Evolutionary conservation across 2,888 invertebrate genomes (phyloP).

Genomic region (Pammene aurita): DNA sequence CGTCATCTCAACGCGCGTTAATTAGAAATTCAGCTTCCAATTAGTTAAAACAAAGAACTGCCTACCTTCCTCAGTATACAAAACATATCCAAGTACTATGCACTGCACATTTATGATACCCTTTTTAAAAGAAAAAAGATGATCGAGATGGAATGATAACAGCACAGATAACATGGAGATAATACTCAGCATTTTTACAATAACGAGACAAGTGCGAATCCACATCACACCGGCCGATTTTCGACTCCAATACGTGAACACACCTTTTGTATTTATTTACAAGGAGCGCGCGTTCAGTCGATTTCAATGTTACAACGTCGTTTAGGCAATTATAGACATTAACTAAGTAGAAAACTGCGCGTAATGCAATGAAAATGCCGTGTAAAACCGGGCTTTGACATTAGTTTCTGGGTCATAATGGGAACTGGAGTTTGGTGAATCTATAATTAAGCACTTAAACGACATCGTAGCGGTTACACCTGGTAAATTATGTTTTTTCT

Average conservation of each 20-base stretch:
- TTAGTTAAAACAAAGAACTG: conserved; percentile 24
- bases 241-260: conserved; percentile 45
- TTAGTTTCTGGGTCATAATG: conserved; percentile 77
- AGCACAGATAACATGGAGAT: conserved; percentile 72
- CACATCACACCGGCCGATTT: conserved; percentile 50
- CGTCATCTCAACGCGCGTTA: conserved; percentile 3
- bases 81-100: conserved; percentile 64
- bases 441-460: conserved; percentile 53
- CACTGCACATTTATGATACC: conserved; percentile 51
- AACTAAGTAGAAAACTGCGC: conserved; percentile 54
- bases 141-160: conserved; percentile 69
- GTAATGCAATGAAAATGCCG: conserved; percentile 62
- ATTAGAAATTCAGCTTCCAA: conserved; percentile 23
- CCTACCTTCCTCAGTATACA: conserved; percentile 72
- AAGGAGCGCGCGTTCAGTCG: conserved; percentile 36
- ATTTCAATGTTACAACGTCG: conserved; percentile 46
- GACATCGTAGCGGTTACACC: conserved; percentile 43
- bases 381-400: conserved; percentile 79
- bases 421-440: conserved; percentile 62
- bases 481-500: conserved; percentile 47
- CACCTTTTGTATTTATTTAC: conserved; percentile 33
- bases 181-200: conserved; percentile 59
- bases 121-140: conserved; percentile 59
- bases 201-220: conserved; percentile 45
- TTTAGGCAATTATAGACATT: conserved; percentile 40